Percentiles rank a stretch among this genome's conserved stretches.
These are phyloP conservation scores for Montipora capitata DNA, from an alignment of 92 coral and sea anemone species.

Conservation along the genomic window DNA sequence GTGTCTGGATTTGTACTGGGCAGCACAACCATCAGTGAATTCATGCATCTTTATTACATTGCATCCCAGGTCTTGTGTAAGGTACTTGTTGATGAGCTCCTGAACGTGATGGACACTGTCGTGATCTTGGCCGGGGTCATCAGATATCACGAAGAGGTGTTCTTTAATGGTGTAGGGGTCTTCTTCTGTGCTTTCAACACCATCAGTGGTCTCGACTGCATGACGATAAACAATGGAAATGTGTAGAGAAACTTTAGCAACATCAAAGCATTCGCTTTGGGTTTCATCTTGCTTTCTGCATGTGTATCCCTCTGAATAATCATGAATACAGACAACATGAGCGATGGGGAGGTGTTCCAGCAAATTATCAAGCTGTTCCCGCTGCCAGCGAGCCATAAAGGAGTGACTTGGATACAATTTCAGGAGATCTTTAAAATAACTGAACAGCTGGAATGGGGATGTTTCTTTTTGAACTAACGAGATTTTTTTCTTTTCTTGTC, in stretches of 20 bases:
- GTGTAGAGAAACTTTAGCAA: slow-evolving; percentile 60
- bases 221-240: slow-evolving; percentile 48
- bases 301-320: no score
- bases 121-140: slow-evolving; percentile 42
- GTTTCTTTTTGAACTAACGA: slow-evolving; percentile 61
- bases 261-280: slow-evolving; percentile 62
- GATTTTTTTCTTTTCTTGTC: slow-evolving; percentile 55
- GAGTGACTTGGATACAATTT: slow-evolving; percentile 63
- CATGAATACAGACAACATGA: slow-evolving; percentile 44
- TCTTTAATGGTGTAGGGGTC: slow-evolving; percentile 53
- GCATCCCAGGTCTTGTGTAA: slow-evolving; percentile 20
- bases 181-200: slow-evolving; percentile 47
- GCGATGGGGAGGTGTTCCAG: slow-evolving; percentile 64
- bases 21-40: slow-evolving; percentile 73
- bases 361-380: slow-evolving; percentile 68
- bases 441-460: slow-evolving; percentile 64
- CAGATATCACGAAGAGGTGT: slow-evolving; percentile 49
- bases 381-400: slow-evolving; percentile 75
- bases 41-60: slow-evolving; percentile 32
- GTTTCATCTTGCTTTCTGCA: slow-evolving; percentile 67
- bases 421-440: slow-evolving; percentile 64
- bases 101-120: slow-evolving; percentile 25
- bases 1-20: slow-evolving; percentile 64
- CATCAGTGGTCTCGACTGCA: slow-evolving; percentile 43
- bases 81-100: slow-evolving; percentile 35